Base-by-base conservation (phyloP, 2,797 vertebrate species). In the Sebastiscus albofasciatus region DNA sequence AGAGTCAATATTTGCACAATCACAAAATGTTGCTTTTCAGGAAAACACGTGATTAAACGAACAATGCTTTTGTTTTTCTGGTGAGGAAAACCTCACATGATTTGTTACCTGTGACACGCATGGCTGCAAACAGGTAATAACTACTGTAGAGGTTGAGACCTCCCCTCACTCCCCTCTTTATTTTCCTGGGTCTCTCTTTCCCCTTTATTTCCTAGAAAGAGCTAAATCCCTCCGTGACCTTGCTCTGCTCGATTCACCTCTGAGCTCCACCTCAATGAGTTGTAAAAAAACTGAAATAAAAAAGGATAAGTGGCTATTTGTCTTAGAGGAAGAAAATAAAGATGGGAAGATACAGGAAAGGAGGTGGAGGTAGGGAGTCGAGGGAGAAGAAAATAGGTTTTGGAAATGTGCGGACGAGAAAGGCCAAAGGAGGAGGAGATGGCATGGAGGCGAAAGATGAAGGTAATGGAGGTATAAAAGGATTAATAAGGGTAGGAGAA, bases 191-290 rank as follows among this genome's bases (percentile, higher is more conserved):
- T 80, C 33, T 80, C 42, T 79, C 24, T n/a, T 13, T 4, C 13
- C 12, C 65, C 8, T 20, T 20, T 55, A 9, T 69, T 88, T 87
- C 54, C 52, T 33, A 54, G 54, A 81, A 77, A 66, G 39, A 74
- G 24, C 58, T 77, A 24, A 87, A 85, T 73, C 79, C 80, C 0
- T 2, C 65, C 4, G 72, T 84, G 86, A 89, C 86, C 85, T 91
- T 82, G 79, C 34, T 75, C 84, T 26, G 66, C 72, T 79, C 13
- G 7, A 33, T 76, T 79, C 68, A 76, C 73, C 85, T 60, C 42
- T 2, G 1, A 70, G 65, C 56, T 68, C 31, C 77, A 55, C 74
- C 52, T 66, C 20, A 2, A 66, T 27, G 75, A 78, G 80, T 77
- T 67, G 75, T 87, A 81, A 89, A 87, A 66, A 54, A 64, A 16